These are phyloP conservation scores for Crypturellus undulatus DNA, from an alignment of 2,113 vertebrate genomes.

Conservation along the genomic window DNA sequence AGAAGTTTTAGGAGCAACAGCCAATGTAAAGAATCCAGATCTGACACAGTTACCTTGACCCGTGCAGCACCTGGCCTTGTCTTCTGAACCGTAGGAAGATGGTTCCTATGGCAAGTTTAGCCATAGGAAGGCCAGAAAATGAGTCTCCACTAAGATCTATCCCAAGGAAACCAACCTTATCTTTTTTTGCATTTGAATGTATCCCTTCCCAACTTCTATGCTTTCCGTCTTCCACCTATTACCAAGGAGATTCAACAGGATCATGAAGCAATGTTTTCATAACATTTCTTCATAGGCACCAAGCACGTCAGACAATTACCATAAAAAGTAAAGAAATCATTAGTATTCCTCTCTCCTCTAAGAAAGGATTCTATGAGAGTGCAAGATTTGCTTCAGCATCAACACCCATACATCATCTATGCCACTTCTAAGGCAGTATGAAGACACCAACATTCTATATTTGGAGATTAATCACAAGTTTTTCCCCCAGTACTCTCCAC, in stretches of 20 bases:
- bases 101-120: background rate
- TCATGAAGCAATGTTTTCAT: background rate
- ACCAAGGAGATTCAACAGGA: background rate
- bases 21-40: background rate
- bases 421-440: background rate
- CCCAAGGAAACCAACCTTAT: background rate
- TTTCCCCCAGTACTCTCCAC: background rate
- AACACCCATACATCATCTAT: background rate
- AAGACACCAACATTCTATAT: slow-evolving; percentile 2
- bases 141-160: background rate
- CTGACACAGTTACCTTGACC: background rate
- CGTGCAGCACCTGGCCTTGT: background rate
- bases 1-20: background rate
- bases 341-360: background rate
- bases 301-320: background rate
- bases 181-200: background rate
- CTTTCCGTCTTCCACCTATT: background rate
- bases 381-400: background rate
- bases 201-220: background rate
- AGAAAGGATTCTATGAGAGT: background rate
- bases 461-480: slow-evolving; percentile 21
- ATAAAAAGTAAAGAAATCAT: background rate
- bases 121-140: background rate
- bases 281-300: background rate
- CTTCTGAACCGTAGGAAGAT: background rate